Percentiles rank a stretch among this genome's conserved stretches.
Conservation (phyloP, 2,797 vertebrate genomes). For the Columba guinea region DNA sequence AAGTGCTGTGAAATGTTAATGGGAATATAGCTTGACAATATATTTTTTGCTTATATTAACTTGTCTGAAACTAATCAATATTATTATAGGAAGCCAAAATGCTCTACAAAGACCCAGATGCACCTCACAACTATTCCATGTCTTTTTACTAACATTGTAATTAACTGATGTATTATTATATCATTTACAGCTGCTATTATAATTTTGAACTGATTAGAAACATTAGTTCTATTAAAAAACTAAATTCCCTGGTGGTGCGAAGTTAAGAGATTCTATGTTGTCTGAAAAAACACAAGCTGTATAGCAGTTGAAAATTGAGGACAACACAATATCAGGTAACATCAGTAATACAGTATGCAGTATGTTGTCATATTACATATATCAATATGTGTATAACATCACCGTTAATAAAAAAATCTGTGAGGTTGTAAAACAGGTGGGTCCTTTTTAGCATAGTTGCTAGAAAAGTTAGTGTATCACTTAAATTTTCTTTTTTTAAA, state of each 20-base stretch:
- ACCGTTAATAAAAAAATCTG: not conserved
- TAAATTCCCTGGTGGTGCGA: not conserved
- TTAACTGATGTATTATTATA: not conserved
- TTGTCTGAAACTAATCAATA: not conserved
- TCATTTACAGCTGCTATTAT: not conserved
- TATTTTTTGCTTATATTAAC: not conserved
- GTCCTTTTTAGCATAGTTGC: accelerated
- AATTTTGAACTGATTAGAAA: not conserved
- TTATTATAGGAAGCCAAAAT: not conserved
- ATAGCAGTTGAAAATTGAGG: not conserved
- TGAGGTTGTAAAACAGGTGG: not conserved
- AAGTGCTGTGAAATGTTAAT: not conserved
- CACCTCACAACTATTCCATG: not conserved
- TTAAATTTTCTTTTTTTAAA: not conserved
- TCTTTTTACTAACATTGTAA: not conserved
- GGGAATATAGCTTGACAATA: not conserved
- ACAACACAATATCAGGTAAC: not conserved
- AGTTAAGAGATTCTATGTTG: not conserved
- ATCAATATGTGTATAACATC: not conserved
- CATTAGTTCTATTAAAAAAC: not conserved
- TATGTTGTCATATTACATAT: not conserved
- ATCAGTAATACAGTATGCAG: not conserved
- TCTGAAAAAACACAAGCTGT: not conserved
- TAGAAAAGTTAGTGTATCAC: not conserved
- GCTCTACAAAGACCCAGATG: not conserved